A percentile compares a stretch with the other conserved stretches of the same genome.
phyloP scores from a whole-genome alignment of 2,797 vertebrate species.

The Anas acuta region DNA sequence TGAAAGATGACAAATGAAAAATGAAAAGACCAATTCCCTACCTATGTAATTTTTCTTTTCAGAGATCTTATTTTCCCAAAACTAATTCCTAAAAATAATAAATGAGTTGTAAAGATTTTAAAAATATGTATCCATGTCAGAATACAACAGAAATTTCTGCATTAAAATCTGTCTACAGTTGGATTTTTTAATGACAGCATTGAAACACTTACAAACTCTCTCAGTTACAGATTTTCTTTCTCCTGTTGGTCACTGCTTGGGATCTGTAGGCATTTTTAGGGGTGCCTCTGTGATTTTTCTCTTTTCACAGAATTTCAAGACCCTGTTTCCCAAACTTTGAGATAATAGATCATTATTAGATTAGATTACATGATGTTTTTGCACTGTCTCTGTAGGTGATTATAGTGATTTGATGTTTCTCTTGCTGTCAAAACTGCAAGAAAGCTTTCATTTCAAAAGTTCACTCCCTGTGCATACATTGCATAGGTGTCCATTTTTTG shows the following conservation, averaged over 20 bases:
- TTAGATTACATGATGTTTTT: background rate
- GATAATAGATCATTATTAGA: background rate
- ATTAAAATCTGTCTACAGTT: background rate
- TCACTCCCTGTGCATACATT: background rate
- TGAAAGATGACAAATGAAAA: background rate
- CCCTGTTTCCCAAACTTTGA: background rate
- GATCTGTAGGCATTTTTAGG: background rate
- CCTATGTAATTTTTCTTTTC: background rate
- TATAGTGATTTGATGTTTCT: background rate
- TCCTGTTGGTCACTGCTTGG: background rate
- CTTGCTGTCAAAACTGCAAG: background rate
- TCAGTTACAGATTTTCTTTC: background rate
- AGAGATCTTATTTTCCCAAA: background rate
- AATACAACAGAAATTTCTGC: background rate
- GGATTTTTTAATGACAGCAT: background rate
- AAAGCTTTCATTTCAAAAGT: background rate
- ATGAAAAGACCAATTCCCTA: rapidly evolving
- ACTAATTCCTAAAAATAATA: background rate
- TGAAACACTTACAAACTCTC: background rate
- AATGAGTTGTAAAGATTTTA: background rate
- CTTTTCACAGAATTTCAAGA: background rate
- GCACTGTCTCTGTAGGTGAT: background rate
- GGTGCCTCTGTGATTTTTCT: background rate
- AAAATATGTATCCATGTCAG: background rate
- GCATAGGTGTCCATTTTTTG: background rate